A percentile compares a stretch with the other conserved stretches of the same genome.
Conservation (phyloP, 2,797 vertebrate species). For the Peromyscus eremicus region DNA sequence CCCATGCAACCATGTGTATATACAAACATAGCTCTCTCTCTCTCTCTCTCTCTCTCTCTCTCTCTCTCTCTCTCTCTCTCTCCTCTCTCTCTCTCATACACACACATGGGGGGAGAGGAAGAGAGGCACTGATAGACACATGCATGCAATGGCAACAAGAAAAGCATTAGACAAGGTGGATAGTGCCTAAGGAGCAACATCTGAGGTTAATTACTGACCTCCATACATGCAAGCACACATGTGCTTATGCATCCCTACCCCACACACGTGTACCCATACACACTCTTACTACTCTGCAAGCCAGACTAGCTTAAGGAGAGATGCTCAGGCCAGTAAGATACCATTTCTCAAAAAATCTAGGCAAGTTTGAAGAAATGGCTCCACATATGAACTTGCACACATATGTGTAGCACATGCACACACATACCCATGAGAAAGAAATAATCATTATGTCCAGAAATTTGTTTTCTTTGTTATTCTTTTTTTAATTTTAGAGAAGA, state of each 20-base stretch:
- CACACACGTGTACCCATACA: not conserved
- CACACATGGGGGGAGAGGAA: not conserved
- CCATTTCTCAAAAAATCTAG: not conserved
- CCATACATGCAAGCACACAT: not conserved
- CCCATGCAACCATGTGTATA: not conserved
- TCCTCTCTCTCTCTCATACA: not conserved
- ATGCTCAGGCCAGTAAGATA: not conserved
- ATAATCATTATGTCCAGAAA: not conserved
- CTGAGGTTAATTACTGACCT: not conserved
- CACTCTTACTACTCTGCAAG: not conserved
- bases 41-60: no score
- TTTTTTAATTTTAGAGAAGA: not conserved
- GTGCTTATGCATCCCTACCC: fast-evolving
- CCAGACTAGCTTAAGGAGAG: not conserved
- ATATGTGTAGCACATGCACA: not conserved
- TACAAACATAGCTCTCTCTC: no score
- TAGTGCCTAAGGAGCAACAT: not conserved
- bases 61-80: no score
- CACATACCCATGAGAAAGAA: not conserved
- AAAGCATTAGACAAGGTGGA: not conserved
- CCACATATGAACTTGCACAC: not conserved
- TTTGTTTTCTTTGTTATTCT: not conserved
- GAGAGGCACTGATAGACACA: no score
- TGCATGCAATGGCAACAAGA: not conserved
- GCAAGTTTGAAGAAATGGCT: not conserved